Percentiles rank a stretch among this genome's conserved stretches.
Conservation (phyloP, 2,888 invertebrate species). For the Pomacea canaliculata region DNA sequence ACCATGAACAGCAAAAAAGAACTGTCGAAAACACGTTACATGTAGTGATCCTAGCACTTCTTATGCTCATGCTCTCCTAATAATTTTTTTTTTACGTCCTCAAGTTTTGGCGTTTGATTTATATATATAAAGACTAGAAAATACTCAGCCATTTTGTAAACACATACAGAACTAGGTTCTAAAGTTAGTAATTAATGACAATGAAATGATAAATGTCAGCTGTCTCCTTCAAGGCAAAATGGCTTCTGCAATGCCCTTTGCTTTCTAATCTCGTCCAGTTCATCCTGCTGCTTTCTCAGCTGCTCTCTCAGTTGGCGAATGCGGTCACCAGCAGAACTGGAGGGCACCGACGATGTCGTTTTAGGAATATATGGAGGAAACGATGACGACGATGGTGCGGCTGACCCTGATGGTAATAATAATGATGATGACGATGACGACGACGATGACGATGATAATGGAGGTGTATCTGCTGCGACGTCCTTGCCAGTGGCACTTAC, state of each 20-base stretch:
- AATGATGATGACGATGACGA: not conserved
- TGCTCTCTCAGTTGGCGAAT: constrained; percentile 25
- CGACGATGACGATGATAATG: not conserved
- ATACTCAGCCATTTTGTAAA: no score
- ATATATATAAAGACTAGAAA: no score
- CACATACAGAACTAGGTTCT: no score
- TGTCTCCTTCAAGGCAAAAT: no score
- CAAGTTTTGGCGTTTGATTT: no score
- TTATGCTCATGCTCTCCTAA: no score
- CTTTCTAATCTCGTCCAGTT: constrained; percentile 35
- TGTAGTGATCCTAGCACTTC: no score
- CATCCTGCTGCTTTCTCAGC: constrained; percentile 26
- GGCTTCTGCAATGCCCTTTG: not conserved
- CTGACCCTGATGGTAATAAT: not conserved
- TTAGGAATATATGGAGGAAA: not conserved
- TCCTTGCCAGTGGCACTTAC: not conserved
- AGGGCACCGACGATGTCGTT: constrained; percentile 3
- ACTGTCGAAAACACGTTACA: no score
- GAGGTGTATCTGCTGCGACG: not conserved
- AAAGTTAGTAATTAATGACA: no score
- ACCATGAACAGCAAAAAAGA: no score
- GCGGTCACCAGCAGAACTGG: constrained; percentile 13
- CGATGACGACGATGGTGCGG: not conserved
- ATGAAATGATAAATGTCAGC: no score
- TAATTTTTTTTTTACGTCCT: no score